A percentile compares a stretch with the other conserved stretches of the same genome.
Evolutionary conservation across 23 tunicate species (phyloP).

Genomic region (Halocynthia roretzi): DNA sequence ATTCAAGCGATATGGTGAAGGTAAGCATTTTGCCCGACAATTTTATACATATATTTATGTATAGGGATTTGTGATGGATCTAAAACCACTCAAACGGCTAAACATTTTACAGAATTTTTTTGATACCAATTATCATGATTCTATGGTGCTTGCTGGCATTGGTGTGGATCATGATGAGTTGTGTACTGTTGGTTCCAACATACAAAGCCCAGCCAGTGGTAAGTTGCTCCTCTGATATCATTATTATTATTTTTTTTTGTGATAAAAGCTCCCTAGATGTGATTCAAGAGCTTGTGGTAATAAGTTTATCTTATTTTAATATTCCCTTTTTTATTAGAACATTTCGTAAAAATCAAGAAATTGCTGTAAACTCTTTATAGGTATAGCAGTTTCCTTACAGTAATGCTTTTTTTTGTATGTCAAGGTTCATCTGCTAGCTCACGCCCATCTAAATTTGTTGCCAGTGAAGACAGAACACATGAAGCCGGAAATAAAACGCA

Average conservation of each 20-base stretch:
- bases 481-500: constrained; percentile 19
- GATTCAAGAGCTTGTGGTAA: no score
- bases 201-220: no score
- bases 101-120: constrained; percentile 17
- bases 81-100: not conserved
- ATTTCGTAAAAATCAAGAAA: no score
- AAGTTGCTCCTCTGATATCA: no score
- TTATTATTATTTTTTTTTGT: no score
- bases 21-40: not conserved
- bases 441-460: constrained; percentile 33
- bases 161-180: constrained; percentile 68
- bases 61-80: not conserved
- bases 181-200: constrained; percentile 23
- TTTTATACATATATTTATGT: not conserved
- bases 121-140: constrained; percentile 16
- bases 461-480: constrained; percentile 50
- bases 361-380: no score
- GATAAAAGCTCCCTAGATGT: no score
- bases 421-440: constrained; percentile 7
- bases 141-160: constrained; percentile 71
- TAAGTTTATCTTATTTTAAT: no score
- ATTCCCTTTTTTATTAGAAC: no score
- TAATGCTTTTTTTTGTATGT: not conserved
- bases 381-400: no score
- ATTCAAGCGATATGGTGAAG: constrained; percentile 63